Evolutionary conservation across 2,888 invertebrate genomes (phyloP).

Genomic region (Melanargia galathea): DNA sequence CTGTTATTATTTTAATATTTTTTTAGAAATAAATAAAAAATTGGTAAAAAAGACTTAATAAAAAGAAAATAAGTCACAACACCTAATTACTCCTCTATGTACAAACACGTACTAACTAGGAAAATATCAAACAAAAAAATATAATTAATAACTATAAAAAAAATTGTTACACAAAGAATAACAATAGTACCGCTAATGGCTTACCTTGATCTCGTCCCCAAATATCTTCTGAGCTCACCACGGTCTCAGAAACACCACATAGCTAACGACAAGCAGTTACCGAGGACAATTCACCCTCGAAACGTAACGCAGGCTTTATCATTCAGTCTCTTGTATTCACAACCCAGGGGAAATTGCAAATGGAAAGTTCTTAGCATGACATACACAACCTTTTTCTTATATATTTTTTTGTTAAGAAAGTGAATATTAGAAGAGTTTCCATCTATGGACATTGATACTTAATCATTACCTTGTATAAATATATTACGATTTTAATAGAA

Average conservation of each 20-base stretch:
- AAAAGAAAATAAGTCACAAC: background rate
- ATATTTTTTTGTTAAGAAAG: conserved; percentile 42
- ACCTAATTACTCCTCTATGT: no score
- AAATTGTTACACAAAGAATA: conserved; percentile 7
- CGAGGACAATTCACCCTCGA: conserved; percentile 57
- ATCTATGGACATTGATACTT: conserved; percentile 58
- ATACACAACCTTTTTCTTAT: conserved; percentile 61
- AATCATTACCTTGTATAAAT: conserved; percentile 57
- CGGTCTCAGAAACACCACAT: conserved; percentile 55
- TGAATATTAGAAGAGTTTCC: conserved; percentile 51
- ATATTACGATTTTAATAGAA: conserved; percentile 56
- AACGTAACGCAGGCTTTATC: conserved; percentile 63
- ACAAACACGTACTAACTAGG: background rate
- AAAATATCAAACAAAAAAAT: background rate
- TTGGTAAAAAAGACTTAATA: no score
- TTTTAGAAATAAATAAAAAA: no score
- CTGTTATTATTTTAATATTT: background rate
- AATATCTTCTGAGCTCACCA: conserved; percentile 35
- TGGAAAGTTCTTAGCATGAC: conserved; percentile 53
- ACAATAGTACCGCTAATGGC: conserved; percentile 6
- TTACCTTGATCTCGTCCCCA: conserved; percentile 34
- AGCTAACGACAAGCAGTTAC: conserved; percentile 52
- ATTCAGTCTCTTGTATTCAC: conserved; percentile 69
- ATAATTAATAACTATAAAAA: background rate
- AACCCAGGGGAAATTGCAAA: conserved; percentile 74